Evolutionary conservation across 2,888 invertebrate genomes (phyloP), one percentile per base, ranked within the genome.

Genomic region (Galeopsomyia nigrocyanea): DNA sequence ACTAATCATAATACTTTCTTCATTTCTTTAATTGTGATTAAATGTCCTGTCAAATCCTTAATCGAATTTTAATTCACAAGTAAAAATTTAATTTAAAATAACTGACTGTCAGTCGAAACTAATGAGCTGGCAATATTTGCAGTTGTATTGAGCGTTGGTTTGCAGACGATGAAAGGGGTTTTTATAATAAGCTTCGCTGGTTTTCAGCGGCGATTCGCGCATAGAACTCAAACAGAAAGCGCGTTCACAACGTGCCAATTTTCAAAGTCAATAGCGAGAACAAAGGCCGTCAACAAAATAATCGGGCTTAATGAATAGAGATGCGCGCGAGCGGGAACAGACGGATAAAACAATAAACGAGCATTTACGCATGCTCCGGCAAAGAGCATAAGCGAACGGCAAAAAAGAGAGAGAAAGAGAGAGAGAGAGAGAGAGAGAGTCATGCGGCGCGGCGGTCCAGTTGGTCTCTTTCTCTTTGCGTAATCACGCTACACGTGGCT

Each of bases 401-500:
- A 13, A 46, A 49, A 31, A 2, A 13, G 14, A 47, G 17, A 64
- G 17, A 56, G 76, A 74, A 74, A 76, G 73, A 70, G 76, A 73
- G 77, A 68, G 71, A 75, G 71, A 67, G 67, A 73, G 68, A 82
- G 80, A 82, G 82, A 80, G 75, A 78, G 75, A 71, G 66, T 56
- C n/a, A n/a, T n/a, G n/a, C n/a, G 67, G 71, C 2, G 26, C 26
- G 68, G 39, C 39, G 10, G 10, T 7, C 66, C 67, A 57, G 61
- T 21, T 56, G 31, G 26, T 39, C 39, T 39, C 39, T 39, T 67
- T 57, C n/a, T 53, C 19, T 50, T 46, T 21, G 19, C 56, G 71
- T 77, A 77, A 77, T 78, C 78, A 69, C 72, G 77, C 76, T 79
- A 80, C 80, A 82, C 79, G 79, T 80, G 80, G 80, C 81, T 83